Evolutionary conservation across 2,797 vertebrate species (phyloP).

Genomic region (Cirrhinus mrigala): DNA sequence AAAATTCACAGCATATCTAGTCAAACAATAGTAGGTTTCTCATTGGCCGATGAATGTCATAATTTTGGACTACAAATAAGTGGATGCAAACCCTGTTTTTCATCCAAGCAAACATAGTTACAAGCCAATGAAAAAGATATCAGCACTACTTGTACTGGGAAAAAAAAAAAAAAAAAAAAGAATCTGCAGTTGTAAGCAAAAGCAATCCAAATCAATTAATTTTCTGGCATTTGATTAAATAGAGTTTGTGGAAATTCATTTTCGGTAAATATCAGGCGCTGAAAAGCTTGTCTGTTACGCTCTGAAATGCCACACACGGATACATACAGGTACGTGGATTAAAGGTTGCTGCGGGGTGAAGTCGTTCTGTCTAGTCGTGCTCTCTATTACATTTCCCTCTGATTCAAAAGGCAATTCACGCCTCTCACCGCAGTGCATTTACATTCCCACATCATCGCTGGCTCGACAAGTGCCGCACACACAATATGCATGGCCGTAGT

Average conservation of each 20-base stretch:
- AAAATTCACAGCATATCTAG: not conserved
- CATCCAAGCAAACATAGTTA: not conserved
- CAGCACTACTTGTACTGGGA: not conserved
- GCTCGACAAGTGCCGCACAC: constrained; percentile 11
- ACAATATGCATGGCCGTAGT: constrained; percentile 12
- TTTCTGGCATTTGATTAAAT: constrained; percentile 34
- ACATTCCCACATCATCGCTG: constrained; percentile 51
- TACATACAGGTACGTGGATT: constrained; percentile 10
- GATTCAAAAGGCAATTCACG: constrained; percentile 50
- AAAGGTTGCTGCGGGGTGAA: constrained; percentile 33
- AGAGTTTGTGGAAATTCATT: constrained; percentile 24
- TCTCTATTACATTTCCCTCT: constrained; percentile 42
- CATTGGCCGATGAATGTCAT: not conserved
- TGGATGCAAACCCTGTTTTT: not conserved
- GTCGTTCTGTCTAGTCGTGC: constrained; percentile 15
- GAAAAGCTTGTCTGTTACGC: constrained; percentile 16
- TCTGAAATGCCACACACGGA: constrained; percentile 16
- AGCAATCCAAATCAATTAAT: constrained; percentile 38
- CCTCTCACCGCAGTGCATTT: constrained; percentile 48
- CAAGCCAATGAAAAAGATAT: not conserved
- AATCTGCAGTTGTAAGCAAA: not conserved
- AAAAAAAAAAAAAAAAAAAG: not conserved
- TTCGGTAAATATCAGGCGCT: constrained; percentile 23
- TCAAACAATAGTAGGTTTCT: not conserved
- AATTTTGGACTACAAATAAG: not conserved